Conservation (phyloP, 2,797 vertebrate genomes). For the Acanthopagrus latus region DNA sequence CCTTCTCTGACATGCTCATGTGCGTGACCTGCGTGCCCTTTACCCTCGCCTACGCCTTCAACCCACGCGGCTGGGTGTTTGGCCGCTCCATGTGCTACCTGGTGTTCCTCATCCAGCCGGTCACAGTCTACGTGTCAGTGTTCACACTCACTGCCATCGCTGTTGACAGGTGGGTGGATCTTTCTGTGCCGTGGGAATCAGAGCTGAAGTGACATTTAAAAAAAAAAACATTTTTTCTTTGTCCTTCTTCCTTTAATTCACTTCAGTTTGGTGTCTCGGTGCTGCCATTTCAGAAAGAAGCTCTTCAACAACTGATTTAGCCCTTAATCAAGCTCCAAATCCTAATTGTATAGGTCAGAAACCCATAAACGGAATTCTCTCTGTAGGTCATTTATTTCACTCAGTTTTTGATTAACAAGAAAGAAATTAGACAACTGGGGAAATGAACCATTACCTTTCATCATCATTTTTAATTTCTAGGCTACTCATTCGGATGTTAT, state of each 20-base stretch:
- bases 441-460: conserved; percentile 6
- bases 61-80: conserved; percentile 90
- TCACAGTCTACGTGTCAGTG: conserved; percentile 91
- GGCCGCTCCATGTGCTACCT: conserved; percentile 90
- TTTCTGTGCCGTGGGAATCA: not conserved
- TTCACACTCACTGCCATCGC: conserved; percentile 92
- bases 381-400: too few relatives aligned
- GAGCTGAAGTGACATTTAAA: conserved; percentile 2
- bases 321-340: not conserved
- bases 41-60: conserved; percentile 90
- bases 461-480: not conserved
- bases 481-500: conserved; percentile 12
- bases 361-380: too few relatives aligned
- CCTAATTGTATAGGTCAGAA: not conserved
- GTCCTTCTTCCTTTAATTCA: not conserved
- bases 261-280: not conserved
- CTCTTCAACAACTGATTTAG: not conserved
- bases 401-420: not conserved
- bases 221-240: not conserved
- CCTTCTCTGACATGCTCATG: conserved; percentile 91
- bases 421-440: not conserved
- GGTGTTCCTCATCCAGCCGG: conserved; percentile 88
- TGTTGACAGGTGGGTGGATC: conserved; percentile 85
- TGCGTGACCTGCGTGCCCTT: conserved; percentile 91
- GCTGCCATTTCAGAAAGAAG: not conserved